These are phyloP conservation scores for Crematogaster levior DNA, from an alignment of 2,888 invertebrate genomes.

Conservation along the genomic window DNA sequence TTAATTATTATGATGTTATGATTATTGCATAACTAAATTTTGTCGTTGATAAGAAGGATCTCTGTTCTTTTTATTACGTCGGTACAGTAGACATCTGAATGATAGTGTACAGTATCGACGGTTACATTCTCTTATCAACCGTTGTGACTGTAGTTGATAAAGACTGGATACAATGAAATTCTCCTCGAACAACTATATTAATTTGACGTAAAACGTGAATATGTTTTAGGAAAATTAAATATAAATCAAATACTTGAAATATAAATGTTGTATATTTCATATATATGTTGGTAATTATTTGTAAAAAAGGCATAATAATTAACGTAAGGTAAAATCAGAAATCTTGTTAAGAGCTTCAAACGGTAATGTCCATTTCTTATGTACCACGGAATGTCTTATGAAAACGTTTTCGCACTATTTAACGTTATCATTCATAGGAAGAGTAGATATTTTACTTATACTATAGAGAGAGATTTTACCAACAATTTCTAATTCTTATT, in stretches of 20 bases:
- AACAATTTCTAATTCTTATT: neutral
- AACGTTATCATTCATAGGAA: neutral
- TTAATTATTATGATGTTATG: neutral
- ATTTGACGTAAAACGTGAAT: neutral
- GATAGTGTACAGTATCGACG: neutral
- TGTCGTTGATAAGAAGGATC: neutral
- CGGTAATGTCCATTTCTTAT: slow-evolving; percentile 10
- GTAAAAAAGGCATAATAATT: neutral
- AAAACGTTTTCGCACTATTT: neutral
- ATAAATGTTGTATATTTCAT: neutral
- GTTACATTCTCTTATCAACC: slow-evolving; percentile 8
- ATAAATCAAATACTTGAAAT: neutral
- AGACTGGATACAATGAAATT: neutral
- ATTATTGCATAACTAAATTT: neutral
- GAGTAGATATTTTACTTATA: neutral
- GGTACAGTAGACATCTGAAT: slow-evolving; percentile 17
- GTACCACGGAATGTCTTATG: neutral
- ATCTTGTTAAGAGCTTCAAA: neutral
- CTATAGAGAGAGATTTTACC: neutral
- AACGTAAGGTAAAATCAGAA: neutral
- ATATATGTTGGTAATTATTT: neutral
- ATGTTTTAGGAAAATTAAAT: neutral
- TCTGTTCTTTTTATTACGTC: neutral
- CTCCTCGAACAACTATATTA: neutral
- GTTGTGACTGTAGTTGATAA: neutral